Conservation (phyloP, 2,888 invertebrate species). For the Xestia rhomboidea region DNA sequence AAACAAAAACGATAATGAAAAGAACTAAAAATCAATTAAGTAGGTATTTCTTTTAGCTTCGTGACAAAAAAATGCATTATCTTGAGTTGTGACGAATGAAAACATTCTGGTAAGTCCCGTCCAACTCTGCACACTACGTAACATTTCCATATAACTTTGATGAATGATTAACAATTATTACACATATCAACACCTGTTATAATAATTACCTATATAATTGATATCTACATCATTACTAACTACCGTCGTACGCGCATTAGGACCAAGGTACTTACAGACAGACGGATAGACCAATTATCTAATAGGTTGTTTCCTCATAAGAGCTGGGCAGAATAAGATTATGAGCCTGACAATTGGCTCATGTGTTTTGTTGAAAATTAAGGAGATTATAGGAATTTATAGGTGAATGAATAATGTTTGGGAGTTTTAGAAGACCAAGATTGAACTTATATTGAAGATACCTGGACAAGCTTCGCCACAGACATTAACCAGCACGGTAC, state of each 20-base stretch:
- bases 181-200: conserved; percentile 27
- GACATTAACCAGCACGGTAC: neutral
- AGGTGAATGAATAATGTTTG: no score
- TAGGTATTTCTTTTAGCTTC: neutral
- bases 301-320: conserved; percentile 70
- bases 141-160: neutral
- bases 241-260: conserved; percentile 37
- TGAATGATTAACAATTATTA: conserved; percentile 30
- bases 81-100: neutral
- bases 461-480: neutral
- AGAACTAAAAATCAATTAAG: neutral
- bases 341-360: conserved; percentile 24
- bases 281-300: conserved; percentile 67
- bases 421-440: neutral
- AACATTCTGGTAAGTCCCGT: neutral
- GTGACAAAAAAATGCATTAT: neutral
- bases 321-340: conserved; percentile 31
- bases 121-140: neutral
- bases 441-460: neutral
- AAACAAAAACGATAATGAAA: neutral
- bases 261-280: neutral
- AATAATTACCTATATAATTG: conserved; percentile 25
- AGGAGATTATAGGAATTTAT: neutral
- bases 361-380: conserved; percentile 5
- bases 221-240: conserved; percentile 24